Conservation (phyloP, 2,113 vertebrate genomes). For the Taxidea taxus region DNA sequence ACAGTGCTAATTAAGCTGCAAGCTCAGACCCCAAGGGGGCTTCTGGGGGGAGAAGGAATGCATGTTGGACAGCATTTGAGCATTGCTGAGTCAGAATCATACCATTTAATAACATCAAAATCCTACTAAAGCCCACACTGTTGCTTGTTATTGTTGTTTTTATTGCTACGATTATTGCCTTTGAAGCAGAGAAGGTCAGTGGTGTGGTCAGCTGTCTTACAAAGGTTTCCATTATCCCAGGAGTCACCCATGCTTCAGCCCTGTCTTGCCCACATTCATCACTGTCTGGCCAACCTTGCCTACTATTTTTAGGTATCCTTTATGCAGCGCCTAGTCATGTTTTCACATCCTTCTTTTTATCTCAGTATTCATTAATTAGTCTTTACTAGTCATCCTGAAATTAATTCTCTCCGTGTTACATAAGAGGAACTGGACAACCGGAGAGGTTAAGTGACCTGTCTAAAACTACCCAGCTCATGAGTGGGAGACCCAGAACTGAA, state of each 20-base stretch:
- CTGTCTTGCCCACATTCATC: not conserved
- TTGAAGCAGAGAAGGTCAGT: not conserved
- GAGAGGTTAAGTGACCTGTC: not conserved
- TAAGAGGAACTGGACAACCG: not conserved
- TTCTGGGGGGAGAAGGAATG: not conserved
- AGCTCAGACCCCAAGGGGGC: not conserved
- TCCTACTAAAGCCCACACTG: not conserved
- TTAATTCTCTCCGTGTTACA: not conserved
- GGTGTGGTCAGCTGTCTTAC: not conserved
- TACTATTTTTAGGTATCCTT: not conserved
- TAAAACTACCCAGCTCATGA: not conserved
- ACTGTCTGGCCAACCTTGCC: not conserved
- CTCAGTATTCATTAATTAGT: not conserved
- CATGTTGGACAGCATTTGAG: not conserved
- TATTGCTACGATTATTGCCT: not conserved
- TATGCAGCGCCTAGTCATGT: not conserved
- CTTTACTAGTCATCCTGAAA: conserved; percentile 12
- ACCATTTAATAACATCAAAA: not conserved
- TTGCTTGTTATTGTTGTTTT: not conserved
- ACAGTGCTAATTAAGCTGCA: not conserved
- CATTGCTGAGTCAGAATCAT: not conserved
- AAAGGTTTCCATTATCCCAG: not conserved
- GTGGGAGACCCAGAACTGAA: not conserved
- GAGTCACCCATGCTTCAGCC: not conserved
- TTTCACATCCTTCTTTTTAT: not conserved